phyloP scores from a whole-genome alignment of 2,888 invertebrate species.

The Pharmacophagus antenor region DNA sequence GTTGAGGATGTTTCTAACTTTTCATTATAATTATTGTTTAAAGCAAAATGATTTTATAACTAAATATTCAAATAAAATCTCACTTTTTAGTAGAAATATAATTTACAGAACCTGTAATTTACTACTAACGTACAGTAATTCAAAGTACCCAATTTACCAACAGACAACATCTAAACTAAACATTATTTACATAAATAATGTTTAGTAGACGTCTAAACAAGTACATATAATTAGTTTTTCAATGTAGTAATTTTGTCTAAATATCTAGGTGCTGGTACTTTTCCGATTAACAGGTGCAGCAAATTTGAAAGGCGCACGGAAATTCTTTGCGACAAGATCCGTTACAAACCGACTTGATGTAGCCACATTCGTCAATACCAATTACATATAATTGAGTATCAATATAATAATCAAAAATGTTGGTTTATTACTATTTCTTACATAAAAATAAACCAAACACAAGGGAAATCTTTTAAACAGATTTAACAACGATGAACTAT shows the following conservation, averaged over 20 bases:
- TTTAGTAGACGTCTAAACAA: neutral
- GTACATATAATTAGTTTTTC: neutral
- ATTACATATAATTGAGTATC: neutral
- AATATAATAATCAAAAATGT: neutral
- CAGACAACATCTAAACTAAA: neutral
- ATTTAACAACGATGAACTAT: no score
- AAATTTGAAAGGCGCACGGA: constrained; percentile 20
- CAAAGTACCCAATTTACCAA: neutral
- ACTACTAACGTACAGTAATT: neutral
- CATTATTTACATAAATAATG: neutral
- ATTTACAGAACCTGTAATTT: neutral
- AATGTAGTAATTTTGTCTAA: constrained; percentile 5
- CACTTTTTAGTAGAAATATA: neutral
- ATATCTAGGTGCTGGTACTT: constrained; percentile 16
- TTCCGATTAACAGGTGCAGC: constrained; percentile 10
- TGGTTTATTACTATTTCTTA: neutral
- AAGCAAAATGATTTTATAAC: neutral
- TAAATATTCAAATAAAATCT: neutral
- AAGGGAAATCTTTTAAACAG: no score
- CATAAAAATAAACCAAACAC: neutral
- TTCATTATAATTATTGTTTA: neutral
- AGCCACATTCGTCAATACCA: neutral
- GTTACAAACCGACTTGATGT: neutral
- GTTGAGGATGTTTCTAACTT: neutral
- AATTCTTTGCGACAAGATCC: constrained; percentile 26